Evolutionary conservation across 2,113 vertebrate species (phyloP).

Genomic region (Anolis sagrei): DNA sequence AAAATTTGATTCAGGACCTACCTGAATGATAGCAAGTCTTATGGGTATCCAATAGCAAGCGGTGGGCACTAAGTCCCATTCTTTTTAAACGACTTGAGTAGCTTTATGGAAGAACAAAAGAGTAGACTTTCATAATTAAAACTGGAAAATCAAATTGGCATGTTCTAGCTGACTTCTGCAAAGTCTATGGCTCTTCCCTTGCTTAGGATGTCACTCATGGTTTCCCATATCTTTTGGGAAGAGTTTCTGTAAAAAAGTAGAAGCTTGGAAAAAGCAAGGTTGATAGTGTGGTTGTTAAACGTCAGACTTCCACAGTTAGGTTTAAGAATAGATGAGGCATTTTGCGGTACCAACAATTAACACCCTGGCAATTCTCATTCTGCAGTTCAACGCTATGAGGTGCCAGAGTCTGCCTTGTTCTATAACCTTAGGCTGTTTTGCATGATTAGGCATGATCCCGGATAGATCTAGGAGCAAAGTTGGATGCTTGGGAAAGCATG

Average conservation of each 20-base stretch:
- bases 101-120: neutral
- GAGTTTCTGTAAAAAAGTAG: neutral
- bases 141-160: neutral
- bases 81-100: neutral
- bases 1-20: neutral
- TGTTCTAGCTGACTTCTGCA: neutral
- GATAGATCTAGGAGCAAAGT: neutral
- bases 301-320: neutral
- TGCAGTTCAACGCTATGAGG: neutral
- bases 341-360: neutral
- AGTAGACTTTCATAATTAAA: neutral
- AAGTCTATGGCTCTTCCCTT: neutral
- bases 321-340: neutral
- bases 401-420: no score
- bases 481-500: neutral
- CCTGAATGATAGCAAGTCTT: no score
- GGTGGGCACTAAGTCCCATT: neutral
- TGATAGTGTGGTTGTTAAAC: neutral
- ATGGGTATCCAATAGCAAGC: no score
- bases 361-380: neutral
- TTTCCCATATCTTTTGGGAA: neutral
- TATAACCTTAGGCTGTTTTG: neutral
- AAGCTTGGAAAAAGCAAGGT: neutral
- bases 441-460: neutral
- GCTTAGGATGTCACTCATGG: neutral